Evolutionary conservation across 2,888 invertebrate species (phyloP).

Genomic region (Masnerella sp.): DNA sequence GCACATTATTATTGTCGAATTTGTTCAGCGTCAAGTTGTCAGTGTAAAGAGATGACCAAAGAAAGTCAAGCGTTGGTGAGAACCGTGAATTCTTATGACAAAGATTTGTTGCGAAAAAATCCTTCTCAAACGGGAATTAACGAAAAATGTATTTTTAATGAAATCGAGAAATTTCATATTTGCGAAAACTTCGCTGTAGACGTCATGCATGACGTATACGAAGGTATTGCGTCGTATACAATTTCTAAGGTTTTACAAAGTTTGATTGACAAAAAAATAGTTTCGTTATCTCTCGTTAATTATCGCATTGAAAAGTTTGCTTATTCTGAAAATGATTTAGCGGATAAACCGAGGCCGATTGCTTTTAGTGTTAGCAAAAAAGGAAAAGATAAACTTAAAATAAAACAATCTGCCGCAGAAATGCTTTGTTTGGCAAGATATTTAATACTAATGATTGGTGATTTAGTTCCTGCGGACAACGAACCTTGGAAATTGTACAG

Average conservation of each 20-base stretch:
- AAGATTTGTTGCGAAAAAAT: conserved; percentile 1
- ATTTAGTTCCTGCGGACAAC: conserved; percentile 11
- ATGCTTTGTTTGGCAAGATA: conserved; percentile 12
- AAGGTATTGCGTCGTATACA: conserved; percentile 14
- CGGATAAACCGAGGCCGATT: conserved; percentile 9
- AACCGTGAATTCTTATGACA: conserved; percentile 9
- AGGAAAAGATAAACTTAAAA: conserved; percentile 9
- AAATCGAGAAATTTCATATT: conserved; percentile 16
- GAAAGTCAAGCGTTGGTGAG: background rate
- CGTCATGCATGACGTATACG: conserved; percentile 10
- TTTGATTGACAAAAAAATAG: background rate
- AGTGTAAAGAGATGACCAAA: background rate
- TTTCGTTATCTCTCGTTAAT: conserved; percentile 2
- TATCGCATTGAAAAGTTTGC: conserved; percentile 1
- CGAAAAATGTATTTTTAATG: conserved; percentile 17
- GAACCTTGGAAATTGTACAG: conserved; percentile 9
- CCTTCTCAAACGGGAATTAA: conserved; percentile 10
- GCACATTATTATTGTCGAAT: background rate
- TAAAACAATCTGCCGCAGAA: conserved; percentile 7
- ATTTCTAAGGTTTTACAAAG: conserved; percentile 6
- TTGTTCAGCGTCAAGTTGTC: background rate
- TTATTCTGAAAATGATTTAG: background rate
- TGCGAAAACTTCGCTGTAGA: conserved; percentile 7
- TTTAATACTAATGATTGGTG: conserved; percentile 23
- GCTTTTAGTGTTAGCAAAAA: background rate